These are phyloP conservation scores for Penelope pileata DNA, from an alignment of 2,113 vertebrate genomes.

Conservation along the genomic window DNA sequence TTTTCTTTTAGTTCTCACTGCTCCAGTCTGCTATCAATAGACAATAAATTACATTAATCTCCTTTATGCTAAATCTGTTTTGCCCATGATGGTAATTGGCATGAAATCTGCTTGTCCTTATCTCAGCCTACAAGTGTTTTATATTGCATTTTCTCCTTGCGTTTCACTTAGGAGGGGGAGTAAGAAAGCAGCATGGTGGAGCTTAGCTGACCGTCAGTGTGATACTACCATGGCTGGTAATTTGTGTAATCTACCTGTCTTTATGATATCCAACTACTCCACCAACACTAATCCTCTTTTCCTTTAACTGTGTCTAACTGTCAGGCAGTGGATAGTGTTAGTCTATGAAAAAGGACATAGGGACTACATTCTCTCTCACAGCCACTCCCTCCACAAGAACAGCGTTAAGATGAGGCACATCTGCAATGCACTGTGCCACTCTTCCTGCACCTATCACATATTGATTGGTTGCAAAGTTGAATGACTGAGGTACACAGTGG, in stretches of 20 bases:
- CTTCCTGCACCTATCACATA: not conserved
- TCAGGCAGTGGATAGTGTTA: not conserved
- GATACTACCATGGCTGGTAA: not conserved
- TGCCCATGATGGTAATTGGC: not conserved
- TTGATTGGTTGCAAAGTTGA: not conserved
- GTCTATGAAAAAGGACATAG: not conserved
- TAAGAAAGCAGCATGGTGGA: not conserved
- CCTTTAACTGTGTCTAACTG: not conserved
- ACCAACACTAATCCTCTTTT: not conserved
- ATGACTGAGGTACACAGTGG: not conserved
- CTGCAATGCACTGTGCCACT: fast-evolving
- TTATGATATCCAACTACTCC: not conserved
- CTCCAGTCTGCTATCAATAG: not conserved
- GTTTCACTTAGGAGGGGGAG: not conserved
- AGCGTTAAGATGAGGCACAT: not conserved
- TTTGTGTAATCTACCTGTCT: not conserved
- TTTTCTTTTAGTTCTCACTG: no score
- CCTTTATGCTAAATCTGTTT: not conserved
- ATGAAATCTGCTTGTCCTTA: not conserved
- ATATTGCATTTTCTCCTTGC: not conserved
- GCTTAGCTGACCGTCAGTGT: not conserved
- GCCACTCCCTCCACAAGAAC: not conserved
- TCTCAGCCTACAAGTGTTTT: not conserved
- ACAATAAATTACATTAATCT: not conserved
- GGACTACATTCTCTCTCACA: not conserved